These are phyloP conservation scores for Drosophila yooni DNA, from an alignment of 2,888 invertebrate genomes.

Conservation along the genomic window DNA sequence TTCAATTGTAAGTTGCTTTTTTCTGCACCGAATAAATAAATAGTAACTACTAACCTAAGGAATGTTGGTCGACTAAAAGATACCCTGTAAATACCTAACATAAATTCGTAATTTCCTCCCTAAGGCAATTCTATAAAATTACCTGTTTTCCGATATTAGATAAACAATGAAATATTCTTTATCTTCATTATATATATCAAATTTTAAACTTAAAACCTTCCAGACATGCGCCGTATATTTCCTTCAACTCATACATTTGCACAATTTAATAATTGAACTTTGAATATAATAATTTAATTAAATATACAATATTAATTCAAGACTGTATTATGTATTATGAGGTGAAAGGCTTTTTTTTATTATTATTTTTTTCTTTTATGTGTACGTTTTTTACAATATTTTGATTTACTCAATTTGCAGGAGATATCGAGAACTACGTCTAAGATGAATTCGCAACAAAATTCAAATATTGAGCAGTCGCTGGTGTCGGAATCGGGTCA, in stretches of 20 bases:
- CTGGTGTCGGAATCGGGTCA: slow-evolving; percentile 67
- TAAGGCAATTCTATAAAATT: background rate
- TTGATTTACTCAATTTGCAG: slow-evolving; percentile 8
- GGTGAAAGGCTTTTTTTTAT: background rate
- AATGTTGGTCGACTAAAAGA: background rate
- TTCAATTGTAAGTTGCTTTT: background rate
- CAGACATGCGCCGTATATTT: background rate
- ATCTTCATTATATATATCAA: background rate
- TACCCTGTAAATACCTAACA: background rate
- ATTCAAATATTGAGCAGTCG: slow-evolving; percentile 70
- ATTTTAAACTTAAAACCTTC: background rate
- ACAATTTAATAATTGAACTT: too few relatives aligned
- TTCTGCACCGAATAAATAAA: background rate
- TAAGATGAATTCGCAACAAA: slow-evolving; percentile 70
- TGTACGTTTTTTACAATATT: background rate
- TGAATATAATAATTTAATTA: background rate
- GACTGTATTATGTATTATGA: background rate
- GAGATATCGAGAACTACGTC: slow-evolving; percentile 27
- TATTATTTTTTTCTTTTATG: background rate
- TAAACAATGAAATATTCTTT: background rate
- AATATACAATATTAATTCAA: background rate
- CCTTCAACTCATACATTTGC: too few relatives aligned
- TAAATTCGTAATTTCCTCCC: background rate
- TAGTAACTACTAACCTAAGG: background rate
- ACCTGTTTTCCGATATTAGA: background rate